phyloP scores from a whole-genome alignment of 2,888 invertebrate genomes.

The Cylindroiulus punctatus region DNA sequence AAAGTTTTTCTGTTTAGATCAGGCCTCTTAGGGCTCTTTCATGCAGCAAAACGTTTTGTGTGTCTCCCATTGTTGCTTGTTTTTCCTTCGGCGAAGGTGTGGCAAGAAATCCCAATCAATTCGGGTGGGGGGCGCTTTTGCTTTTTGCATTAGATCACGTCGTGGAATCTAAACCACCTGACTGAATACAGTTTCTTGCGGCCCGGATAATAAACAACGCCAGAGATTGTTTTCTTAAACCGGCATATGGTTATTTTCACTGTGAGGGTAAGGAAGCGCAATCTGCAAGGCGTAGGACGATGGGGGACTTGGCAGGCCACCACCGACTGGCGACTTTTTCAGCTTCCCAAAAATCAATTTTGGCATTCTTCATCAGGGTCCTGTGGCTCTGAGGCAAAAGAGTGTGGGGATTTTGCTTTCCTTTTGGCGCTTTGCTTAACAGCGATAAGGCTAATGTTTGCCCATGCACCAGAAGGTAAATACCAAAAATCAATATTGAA shows the following conservation, averaged over 20 bases:
- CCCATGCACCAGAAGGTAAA: too few relatives aligned
- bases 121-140: not conserved
- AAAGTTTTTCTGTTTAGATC: constrained; percentile 45
- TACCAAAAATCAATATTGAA: too few relatives aligned
- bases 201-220: constrained; percentile 45
- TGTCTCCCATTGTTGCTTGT: constrained; percentile 42
- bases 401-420: not conserved
- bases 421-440: too few relatives aligned
- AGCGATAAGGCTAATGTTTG: too few relatives aligned
- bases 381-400: not conserved
- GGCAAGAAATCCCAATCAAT: constrained; percentile 47
- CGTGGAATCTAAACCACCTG: constrained; percentile 52
- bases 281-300: not conserved
- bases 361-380: not conserved
- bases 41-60: constrained; percentile 51
- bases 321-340: not conserved
- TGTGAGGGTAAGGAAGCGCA: not conserved
- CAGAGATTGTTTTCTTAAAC: constrained; percentile 51
- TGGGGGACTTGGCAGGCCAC: not conserved
- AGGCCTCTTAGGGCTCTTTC: constrained; percentile 20
- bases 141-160: constrained; percentile 35
- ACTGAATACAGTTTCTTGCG: constrained; percentile 44
- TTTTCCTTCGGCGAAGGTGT: constrained; percentile 46
- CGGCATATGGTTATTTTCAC: constrained; percentile 47
- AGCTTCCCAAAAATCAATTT: not conserved